Evolutionary conservation across 2,113 vertebrate genomes (phyloP).

Genomic region (Rhea americana): DNA sequence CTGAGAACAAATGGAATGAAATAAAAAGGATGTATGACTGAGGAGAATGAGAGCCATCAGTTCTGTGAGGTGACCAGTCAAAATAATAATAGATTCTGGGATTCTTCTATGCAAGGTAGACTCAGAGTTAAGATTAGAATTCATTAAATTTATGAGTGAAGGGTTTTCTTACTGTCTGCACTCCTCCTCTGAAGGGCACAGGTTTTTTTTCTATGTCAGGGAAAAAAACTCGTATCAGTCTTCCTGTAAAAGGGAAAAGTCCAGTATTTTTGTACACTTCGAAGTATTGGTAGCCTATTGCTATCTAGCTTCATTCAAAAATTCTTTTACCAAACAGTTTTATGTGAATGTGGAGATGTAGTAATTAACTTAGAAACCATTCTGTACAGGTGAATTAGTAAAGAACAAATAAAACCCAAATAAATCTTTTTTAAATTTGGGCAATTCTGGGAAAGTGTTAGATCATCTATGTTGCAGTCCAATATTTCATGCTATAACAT

Average conservation of each 20-base stretch:
- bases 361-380: background rate
- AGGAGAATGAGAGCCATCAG: background rate
- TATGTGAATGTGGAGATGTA: background rate
- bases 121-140: background rate
- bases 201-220: background rate
- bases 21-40: background rate
- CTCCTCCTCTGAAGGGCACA: background rate
- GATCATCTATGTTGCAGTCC: background rate
- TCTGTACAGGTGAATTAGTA: background rate
- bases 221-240: background rate
- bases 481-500: background rate
- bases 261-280: rapidly evolving
- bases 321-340: background rate
- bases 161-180: background rate
- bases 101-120: background rate
- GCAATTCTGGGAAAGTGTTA: background rate
- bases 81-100: background rate
- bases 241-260: background rate
- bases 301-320: background rate
- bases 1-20: background rate
- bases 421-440: background rate
- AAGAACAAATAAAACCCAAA: background rate
- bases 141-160: background rate
- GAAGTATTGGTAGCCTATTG: background rate
- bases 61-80: background rate